These are phyloP conservation scores for Agrypnia vestita DNA, from an alignment of 1,140 invertebrate genomes.

Conservation along the genomic window DNA sequence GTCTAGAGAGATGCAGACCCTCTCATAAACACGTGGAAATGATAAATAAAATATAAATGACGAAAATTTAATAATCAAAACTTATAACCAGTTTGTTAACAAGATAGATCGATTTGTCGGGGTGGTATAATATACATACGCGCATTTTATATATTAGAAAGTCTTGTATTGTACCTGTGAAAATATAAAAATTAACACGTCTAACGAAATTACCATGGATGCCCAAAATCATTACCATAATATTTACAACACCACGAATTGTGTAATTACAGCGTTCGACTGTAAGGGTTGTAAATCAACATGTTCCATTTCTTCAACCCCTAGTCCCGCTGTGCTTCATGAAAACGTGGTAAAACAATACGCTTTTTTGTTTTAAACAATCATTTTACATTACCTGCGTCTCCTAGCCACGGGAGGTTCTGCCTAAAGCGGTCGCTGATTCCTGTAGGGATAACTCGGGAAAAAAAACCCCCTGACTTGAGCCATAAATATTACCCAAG, in stretches of 20 bases:
- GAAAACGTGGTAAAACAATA: slow-evolving; percentile 22
- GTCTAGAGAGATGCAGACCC: too few species aligned
- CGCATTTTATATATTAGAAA: too few species aligned
- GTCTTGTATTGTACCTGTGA: too few species aligned
- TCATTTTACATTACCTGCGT: slow-evolving; percentile 31
- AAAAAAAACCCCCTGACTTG: slow-evolving; percentile 13
- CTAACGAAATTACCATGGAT: too few species aligned
- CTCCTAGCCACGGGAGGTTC: not conserved
- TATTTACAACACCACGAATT: slow-evolving; percentile 1
- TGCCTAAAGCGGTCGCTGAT: slow-evolving; percentile 18
- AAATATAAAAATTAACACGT: too few species aligned
- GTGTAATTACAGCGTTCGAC: not conserved
- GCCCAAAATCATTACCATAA: not conserved
- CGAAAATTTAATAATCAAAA: too few species aligned
- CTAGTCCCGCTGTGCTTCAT: not conserved
- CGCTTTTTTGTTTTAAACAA: slow-evolving; percentile 6
- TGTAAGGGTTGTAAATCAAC: not conserved
- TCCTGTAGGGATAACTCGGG: not conserved
- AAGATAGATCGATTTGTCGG: too few species aligned
- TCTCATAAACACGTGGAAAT: too few species aligned
- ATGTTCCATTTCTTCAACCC: not conserved
- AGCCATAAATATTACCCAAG: slow-evolving; percentile 14
- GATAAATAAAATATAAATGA: too few species aligned
- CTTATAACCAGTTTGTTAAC: too few species aligned
- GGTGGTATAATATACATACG: too few species aligned